Evolutionary conservation across 2,113 vertebrate species (phyloP).

Genomic region (Phocoena phocoena): DNA sequence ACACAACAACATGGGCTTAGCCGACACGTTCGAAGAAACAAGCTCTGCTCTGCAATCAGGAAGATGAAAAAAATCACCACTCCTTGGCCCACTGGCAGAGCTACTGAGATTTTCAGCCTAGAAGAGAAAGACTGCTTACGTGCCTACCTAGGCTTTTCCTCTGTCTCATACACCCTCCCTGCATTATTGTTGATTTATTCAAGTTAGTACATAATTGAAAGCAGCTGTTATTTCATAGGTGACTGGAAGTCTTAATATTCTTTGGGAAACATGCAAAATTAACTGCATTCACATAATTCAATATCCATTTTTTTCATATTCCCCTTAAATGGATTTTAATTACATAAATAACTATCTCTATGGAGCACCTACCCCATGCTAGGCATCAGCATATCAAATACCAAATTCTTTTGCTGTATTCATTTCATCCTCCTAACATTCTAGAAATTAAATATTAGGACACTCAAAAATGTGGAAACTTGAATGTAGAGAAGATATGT

Average conservation of each 20-base stretch:
- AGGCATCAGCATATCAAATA: neutral
- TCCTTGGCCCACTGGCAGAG: neutral
- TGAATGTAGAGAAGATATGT: neutral
- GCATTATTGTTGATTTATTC: conserved; percentile 37
- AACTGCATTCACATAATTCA: conserved; percentile 28
- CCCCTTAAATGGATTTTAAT: conserved; percentile 25
- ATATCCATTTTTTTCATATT: conserved; percentile 7
- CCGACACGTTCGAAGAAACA: neutral
- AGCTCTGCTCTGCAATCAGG: neutral
- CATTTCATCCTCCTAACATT: neutral
- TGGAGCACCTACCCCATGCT: neutral
- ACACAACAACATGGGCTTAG: neutral
- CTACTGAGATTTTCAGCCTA: neutral
- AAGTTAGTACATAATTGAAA: conserved; percentile 57
- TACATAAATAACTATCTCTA: neutral
- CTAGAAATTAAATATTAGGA: neutral
- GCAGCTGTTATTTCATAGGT: conserved; percentile 56
- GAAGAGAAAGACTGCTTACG: neutral
- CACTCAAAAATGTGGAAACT: neutral
- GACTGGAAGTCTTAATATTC: conserved; percentile 53
- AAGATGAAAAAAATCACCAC: neutral
- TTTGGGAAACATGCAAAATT: conserved; percentile 46
- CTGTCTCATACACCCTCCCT: neutral
- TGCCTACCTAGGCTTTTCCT: neutral
- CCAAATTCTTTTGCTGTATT: neutral